A percentile compares a stretch with the other conserved stretches of the same genome.
These are phyloP conservation scores for Cynaeus angustus DNA, from an alignment of 2,888 invertebrate species.

Conservation along the genomic window DNA sequence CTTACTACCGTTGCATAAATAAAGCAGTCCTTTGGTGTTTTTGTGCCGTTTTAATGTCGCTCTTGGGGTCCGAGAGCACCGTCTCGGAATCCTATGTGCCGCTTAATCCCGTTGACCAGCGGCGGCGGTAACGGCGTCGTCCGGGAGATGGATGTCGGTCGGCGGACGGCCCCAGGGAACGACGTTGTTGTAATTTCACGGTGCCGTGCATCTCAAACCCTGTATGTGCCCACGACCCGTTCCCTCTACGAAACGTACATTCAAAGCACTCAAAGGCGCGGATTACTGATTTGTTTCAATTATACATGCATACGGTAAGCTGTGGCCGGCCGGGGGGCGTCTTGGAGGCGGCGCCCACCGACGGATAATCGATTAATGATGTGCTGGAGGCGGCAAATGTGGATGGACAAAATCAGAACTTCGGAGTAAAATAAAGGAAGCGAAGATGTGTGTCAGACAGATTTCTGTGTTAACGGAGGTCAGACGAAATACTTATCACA, in stretches of 20 bases:
- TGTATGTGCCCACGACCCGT: conserved; percentile 43
- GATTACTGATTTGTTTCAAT: conserved; percentile 52
- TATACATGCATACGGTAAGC: conserved; percentile 48
- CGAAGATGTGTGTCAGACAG: no score
- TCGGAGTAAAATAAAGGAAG: no score
- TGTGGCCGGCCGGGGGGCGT: conserved; percentile 29
- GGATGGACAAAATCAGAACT: conserved; percentile 1
- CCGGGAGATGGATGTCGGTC: conserved; percentile 65
- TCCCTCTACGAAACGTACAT: conserved; percentile 31
- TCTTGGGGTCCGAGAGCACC: conserved; percentile 1
- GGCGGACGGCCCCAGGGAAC: conserved; percentile 62
- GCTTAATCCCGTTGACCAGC: conserved; percentile 37
- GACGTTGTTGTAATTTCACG: conserved; percentile 76
- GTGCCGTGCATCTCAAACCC: conserved; percentile 75
- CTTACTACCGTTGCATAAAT: conserved; percentile 11
- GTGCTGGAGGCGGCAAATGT: background rate
- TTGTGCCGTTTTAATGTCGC: conserved; percentile 13
- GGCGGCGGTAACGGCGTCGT: conserved; percentile 46
- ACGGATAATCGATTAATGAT: conserved; percentile 13
- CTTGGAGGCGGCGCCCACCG: conserved; percentile 32
- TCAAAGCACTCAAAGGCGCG: conserved; percentile 46
- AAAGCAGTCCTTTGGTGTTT: conserved; percentile 1
- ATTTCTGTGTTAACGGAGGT: no score
- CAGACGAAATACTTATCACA: no score
- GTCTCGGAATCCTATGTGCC: conserved; percentile 12